Evolutionary conservation across 1,140 invertebrate species (phyloP).

Genomic region (Bombus soroeensis): DNA sequence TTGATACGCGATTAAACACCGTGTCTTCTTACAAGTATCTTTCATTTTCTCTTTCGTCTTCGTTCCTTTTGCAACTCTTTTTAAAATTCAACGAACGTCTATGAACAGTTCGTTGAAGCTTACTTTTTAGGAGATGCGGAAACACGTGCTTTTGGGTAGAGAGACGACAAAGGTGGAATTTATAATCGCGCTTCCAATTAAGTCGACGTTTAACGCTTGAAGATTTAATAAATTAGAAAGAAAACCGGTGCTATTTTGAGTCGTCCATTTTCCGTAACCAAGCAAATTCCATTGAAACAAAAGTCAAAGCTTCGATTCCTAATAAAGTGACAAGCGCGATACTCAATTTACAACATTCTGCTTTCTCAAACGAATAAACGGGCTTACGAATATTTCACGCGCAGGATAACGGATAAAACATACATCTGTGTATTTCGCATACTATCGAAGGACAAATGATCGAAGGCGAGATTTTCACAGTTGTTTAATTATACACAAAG

Average conservation of each 20-base stretch:
- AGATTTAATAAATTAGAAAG: not conserved
- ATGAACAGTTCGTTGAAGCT: not conserved
- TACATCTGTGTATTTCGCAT: no score
- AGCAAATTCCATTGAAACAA: not conserved
- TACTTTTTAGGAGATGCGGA: not conserved
- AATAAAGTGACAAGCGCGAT: no score
- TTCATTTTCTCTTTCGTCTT: not conserved
- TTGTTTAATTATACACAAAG: not conserved
- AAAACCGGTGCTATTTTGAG: not conserved
- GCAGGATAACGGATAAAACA: no score
- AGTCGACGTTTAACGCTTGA: not conserved
- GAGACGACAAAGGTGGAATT: not conserved
- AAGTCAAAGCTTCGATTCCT: no score
- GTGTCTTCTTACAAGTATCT: not conserved
- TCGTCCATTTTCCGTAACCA: no score
- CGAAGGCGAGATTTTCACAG: no score
- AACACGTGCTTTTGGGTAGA: not conserved
- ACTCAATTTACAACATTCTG: no score
- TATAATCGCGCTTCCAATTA: not conserved
- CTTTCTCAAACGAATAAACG: no score
- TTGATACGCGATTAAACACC: no score
- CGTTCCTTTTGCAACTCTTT: not conserved
- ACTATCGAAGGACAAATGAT: no score
- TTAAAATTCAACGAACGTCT: not conserved
- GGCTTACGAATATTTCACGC: no score